Evolutionary conservation across 2,113 vertebrate species (phyloP).

Genomic region (Regulus satrapa): DNA sequence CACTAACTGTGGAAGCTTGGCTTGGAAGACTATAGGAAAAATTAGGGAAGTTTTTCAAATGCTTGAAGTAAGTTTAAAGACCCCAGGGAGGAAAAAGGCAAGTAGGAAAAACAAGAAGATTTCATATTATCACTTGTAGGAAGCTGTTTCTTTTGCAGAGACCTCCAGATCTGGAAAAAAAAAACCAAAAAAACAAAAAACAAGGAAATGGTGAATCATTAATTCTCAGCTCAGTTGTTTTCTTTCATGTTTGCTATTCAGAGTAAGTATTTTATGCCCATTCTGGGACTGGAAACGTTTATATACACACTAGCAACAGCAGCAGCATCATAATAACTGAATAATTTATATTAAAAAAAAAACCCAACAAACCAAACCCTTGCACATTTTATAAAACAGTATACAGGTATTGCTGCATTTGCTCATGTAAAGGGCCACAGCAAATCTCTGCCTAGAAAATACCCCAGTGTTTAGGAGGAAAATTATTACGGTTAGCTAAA

Average conservation of each 20-base stretch:
- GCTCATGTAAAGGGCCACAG: not conserved
- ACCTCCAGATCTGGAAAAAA: not conserved
- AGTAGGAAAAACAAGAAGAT: slow-evolving; percentile 6
- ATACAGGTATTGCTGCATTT: not conserved
- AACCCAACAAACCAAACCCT: fast-evolving
- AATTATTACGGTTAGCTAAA: not conserved
- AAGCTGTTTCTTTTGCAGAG: slow-evolving; percentile 4
- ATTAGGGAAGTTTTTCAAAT: slow-evolving; percentile 5
- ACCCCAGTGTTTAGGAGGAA: not conserved
- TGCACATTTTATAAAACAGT: not conserved
- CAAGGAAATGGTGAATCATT: slow-evolving; percentile 17
- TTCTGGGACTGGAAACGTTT: slow-evolving; percentile 40
- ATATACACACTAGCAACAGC: not conserved
- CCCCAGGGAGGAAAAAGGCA: not conserved
- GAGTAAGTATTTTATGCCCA: slow-evolving; percentile 27
- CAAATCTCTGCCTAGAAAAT: not conserved
- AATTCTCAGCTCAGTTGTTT: slow-evolving; percentile 34
- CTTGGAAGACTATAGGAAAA: not conserved
- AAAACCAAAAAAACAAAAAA: not conserved
- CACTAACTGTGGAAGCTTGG: not conserved
- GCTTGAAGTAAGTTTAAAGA: slow-evolving; percentile 3
- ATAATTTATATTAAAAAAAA: slow-evolving; percentile 2
- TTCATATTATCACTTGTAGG: slow-evolving; percentile 26
- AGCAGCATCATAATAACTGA: not conserved
- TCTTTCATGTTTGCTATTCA: slow-evolving; percentile 39